Percentiles rank a stretch among this genome's conserved stretches.
Conservation (phyloP, 2,797 vertebrate genomes). For the Sparidentex hasta region DNA sequence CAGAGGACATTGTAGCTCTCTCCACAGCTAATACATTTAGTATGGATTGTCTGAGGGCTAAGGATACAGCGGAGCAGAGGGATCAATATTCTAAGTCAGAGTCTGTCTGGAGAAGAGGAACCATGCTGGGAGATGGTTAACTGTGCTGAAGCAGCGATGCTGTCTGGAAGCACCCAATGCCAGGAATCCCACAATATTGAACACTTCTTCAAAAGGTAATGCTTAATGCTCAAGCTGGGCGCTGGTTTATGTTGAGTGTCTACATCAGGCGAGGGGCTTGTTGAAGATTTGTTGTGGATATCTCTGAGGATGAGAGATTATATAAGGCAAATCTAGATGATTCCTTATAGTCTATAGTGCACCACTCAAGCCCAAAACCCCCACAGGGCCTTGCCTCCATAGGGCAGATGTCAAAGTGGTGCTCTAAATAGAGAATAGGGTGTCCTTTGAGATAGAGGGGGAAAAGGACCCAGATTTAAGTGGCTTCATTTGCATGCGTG, state of each 20-base stretch:
- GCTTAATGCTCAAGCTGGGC: conserved; percentile 72
- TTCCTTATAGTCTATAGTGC: conserved; percentile 68
- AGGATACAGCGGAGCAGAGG: conserved; percentile 75
- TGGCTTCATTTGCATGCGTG: conserved; percentile 81
- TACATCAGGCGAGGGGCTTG: conserved; percentile 71
- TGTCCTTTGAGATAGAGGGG: conserved; percentile 73
- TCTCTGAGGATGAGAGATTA: conserved; percentile 74
- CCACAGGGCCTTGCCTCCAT: conserved; percentile 59
- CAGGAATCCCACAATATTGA: conserved; percentile 79
- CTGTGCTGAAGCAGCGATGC: conserved; percentile 74
- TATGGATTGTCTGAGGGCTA: conserved; percentile 85
- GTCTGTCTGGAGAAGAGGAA: conserved; percentile 82
- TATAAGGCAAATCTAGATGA: conserved; percentile 76
- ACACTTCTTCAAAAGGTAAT: conserved; percentile 80
- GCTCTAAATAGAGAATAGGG: conserved; percentile 80
- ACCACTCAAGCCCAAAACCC: conserved; percentile 67
- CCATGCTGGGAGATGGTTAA: conserved; percentile 83
- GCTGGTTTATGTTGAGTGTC: conserved; percentile 62
- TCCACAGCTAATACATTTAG: conserved; percentile 85
- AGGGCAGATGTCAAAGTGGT: conserved; percentile 75
- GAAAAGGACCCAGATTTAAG: conserved; percentile 74
- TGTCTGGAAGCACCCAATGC: conserved; percentile 77
- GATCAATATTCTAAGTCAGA: conserved; percentile 84
- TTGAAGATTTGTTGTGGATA: conserved; percentile 80
- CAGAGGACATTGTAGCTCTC: conserved; percentile 86